phyloP scores from a whole-genome alignment of 1,140 invertebrate genomes.

The Anoplolepis gracilipes region DNA sequence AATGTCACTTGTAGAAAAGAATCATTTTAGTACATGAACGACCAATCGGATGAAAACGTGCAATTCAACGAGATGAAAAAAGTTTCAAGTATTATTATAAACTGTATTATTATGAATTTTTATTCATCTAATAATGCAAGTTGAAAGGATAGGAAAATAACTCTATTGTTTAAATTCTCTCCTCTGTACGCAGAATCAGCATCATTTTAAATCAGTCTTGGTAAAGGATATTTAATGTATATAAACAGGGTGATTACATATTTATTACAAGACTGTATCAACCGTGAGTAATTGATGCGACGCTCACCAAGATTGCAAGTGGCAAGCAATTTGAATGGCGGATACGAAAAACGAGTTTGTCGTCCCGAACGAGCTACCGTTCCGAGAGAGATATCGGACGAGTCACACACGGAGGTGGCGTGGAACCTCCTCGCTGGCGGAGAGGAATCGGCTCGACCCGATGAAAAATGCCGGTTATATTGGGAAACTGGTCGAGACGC shows the following conservation, averaged over 20 bases:
- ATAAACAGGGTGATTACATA: neutral
- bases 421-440: conserved; percentile 20
- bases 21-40: neutral
- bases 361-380: conserved; percentile 67
- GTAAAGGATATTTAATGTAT: conserved; percentile 9
- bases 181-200: neutral
- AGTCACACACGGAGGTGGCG: conserved; percentile 23
- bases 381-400: conserved; percentile 6
- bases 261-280: conserved; percentile 65
- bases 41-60: neutral
- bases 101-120: neutral
- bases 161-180: neutral
- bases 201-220: neutral
- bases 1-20: neutral
- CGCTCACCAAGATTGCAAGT: conserved; percentile 51
- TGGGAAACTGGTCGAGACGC: conserved; percentile 64
- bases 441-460: conserved; percentile 60
- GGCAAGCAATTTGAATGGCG: conserved; percentile 68
- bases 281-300: conserved; percentile 51
- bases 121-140: neutral
- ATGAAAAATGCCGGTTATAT: conserved; percentile 72
- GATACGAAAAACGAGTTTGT: conserved; percentile 71
- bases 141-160: neutral
- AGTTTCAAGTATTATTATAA: neutral
- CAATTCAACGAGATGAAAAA: neutral